Conservation (phyloP, 2,797 vertebrate species). For the Austrolebias charrua region DNA sequence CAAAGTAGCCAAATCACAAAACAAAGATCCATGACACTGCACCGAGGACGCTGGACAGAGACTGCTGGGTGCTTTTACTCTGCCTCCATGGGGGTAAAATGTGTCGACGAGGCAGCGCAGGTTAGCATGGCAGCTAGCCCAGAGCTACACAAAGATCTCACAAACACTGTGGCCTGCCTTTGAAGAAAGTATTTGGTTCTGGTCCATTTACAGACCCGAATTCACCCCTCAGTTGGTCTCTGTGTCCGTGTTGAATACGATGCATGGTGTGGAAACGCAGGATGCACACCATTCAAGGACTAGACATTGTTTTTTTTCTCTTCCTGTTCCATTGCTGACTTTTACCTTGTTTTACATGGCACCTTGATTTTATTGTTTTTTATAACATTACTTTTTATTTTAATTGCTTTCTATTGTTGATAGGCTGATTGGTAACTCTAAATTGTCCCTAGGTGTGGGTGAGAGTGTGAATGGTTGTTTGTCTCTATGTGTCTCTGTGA, state of each 20-base stretch:
- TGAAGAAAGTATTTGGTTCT: constrained; percentile 54
- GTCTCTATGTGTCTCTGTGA: no score
- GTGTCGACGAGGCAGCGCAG: constrained; percentile 17
- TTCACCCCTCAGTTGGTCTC: constrained; percentile 71
- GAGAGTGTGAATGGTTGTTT: no score
- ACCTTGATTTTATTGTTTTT: no score
- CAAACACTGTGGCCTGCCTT: constrained; percentile 69
- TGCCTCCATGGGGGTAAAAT: background rate
- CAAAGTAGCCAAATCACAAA: constrained; percentile 12
- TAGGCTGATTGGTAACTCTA: no score
- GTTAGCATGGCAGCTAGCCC: constrained; percentile 55
- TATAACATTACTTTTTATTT: no score
- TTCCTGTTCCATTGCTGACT: constrained; percentile 55
- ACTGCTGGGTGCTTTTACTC: background rate
- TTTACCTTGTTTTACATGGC: constrained; percentile 4
- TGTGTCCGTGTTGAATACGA: constrained; percentile 30
- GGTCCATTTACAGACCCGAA: constrained; percentile 30
- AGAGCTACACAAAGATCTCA: constrained; percentile 83
- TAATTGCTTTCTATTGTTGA: no score
- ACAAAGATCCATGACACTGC: background rate
- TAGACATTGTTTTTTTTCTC: constrained; percentile 56
- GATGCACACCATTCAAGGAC: constrained; percentile 48
- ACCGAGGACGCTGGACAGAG: background rate
- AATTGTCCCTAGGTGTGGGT: no score
- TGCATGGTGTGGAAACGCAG: constrained; percentile 25